Evolutionary conservation across 2,113 vertebrate genomes (phyloP).

Genomic region (Pagrus major): DNA sequence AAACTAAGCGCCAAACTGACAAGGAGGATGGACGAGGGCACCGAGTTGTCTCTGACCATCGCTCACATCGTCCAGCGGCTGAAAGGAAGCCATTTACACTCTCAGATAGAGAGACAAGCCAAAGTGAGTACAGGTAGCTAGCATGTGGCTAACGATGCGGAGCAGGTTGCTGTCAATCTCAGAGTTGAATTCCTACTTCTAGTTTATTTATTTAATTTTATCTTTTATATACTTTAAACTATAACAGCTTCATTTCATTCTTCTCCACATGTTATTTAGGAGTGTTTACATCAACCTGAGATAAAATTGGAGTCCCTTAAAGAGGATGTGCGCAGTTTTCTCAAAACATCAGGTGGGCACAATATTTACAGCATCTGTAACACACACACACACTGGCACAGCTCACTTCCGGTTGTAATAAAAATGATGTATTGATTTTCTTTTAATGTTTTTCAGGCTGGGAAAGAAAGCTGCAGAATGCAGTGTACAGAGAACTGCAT

Average conservation of each 20-base stretch:
- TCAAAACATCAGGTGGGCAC: constrained; percentile 90
- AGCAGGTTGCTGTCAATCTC: constrained; percentile 7
- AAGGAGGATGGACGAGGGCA: constrained; percentile 86
- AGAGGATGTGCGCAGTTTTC: constrained; percentile 93
- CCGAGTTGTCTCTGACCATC: constrained; percentile 89
- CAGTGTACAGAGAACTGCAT: constrained; percentile 94
- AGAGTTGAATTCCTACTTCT: neutral
- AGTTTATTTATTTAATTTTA: no score
- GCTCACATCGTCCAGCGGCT: constrained; percentile 92
- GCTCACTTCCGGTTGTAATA: neutral
- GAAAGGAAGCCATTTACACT: constrained; percentile 89
- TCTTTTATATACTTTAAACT: no score
- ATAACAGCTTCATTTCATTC: neutral
- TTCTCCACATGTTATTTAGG: constrained; percentile 75
- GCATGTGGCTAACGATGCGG: constrained; percentile 63
- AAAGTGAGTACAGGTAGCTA: constrained; percentile 88
- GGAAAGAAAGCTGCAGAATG: constrained; percentile 98
- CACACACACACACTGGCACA: neutral
- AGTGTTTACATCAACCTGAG: constrained; percentile 93
- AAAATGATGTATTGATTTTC: neutral
- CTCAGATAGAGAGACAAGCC: constrained; percentile 94
- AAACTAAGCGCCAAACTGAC: neutral
- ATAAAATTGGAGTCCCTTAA: constrained; percentile 93
- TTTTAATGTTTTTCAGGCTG: constrained; percentile 86
- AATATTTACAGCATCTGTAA: no score